Evolutionary conservation across 2,888 invertebrate species (phyloP).

Genomic region (Cataglyphis livida): DNA sequence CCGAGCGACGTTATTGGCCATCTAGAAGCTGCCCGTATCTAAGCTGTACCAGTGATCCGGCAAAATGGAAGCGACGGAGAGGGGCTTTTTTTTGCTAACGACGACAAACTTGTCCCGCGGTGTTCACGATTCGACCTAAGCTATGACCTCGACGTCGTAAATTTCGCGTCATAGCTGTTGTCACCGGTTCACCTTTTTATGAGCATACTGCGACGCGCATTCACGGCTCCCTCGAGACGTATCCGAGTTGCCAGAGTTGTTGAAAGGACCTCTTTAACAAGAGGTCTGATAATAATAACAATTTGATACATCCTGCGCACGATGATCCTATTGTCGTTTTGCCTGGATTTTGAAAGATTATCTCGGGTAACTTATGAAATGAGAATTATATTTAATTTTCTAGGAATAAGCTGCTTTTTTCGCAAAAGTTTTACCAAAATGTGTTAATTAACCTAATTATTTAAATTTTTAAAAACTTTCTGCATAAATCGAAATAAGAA

Average conservation of each 20-base stretch:
- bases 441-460: not conserved
- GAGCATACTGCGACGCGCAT: conserved; percentile 75
- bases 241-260: conserved; percentile 64
- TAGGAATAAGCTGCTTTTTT: not conserved
- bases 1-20: conserved; percentile 48
- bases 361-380: conserved; percentile 7
- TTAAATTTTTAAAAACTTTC: not conserved
- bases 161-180: conserved; percentile 82
- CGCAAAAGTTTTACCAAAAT: not conserved
- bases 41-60: conserved; percentile 49
- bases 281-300: conserved; percentile 61
- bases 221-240: conserved; percentile 70
- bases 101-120: conserved; percentile 79
- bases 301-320: conserved; percentile 61
- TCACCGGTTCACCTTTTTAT: conserved; percentile 82
- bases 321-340: conserved; percentile 57
- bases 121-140: conserved; percentile 82
- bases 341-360: conserved; percentile 5
- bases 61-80: conserved; percentile 59
- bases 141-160: conserved; percentile 82
- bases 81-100: conserved; percentile 66
- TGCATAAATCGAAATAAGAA: not conserved
- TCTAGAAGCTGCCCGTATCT: conserved; percentile 40
- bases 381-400: conserved; percentile 11
- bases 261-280: conserved; percentile 67